Base-by-base conservation (phyloP, 2,888 invertebrate species). In the Orchesella flavescens region DNA sequence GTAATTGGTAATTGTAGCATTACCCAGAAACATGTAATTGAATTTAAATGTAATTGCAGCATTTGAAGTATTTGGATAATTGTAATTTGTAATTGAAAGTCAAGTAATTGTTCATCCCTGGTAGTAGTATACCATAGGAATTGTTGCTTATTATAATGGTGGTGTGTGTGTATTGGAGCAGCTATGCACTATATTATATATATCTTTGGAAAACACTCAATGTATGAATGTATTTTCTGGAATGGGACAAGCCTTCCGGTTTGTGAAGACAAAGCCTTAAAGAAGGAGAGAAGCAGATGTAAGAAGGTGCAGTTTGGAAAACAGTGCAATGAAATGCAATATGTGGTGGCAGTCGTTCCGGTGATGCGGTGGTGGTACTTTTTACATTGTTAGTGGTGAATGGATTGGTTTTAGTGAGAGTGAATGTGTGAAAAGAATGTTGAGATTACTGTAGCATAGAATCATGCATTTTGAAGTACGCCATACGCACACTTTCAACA, bases 391-490 rank as follows among this genome's bases (percentile, higher is more conserved):
- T 72, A 65, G 46, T 63, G 65, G 66, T 79, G 46, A 79, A 79
- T 73, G 81, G 69, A 71, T 75, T 82, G 61, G 74, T 46, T 80
- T 59, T 68, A 68, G 81, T 53, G 71, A 75, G 68, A 75, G 65
- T 55, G 55, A 75, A 82, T 82, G 81, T 82, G 81, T 82, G 81
- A 75, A 82, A 68, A 74, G 81, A 75, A 69, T 75, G 81, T 75
- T 80, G 74, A 53, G 75, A 61, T 68, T 69, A 55, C 44, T 72
- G 57, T 72, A 53, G 74, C 21, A 65, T 49, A 83, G 69, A 83
- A 63, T 59, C 72, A 83, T 83, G 76, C 83, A 77, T 77, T 82
- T 83, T 83, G 72, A 77, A 83, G 83, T 76, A 71, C 83, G 66
- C 59, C 61, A 46, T 57, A 65, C 80, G 57, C 49, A 34, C 77